phyloP scores from a whole-genome alignment of 2,888 invertebrate genomes.

The Pollenia labialis region DNA sequence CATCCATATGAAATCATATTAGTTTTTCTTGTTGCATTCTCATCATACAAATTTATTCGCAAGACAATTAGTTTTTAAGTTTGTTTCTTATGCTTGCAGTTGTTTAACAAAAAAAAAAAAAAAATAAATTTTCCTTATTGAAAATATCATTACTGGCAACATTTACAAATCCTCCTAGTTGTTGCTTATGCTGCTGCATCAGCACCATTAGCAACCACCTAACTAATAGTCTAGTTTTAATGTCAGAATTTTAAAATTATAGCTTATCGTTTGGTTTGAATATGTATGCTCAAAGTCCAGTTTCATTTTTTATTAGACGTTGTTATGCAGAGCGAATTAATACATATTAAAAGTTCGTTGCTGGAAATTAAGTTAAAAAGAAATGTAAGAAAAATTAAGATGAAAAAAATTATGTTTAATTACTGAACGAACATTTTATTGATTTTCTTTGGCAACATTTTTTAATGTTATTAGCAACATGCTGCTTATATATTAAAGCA shows the following conservation, averaged over 20 bases:
- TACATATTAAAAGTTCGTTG: not conserved
- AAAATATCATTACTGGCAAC: slow-evolving; percentile 61
- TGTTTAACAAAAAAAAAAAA: not conserved
- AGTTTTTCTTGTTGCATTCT: not conserved
- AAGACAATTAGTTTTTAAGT: slow-evolving; percentile 61
- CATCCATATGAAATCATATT: slow-evolving; percentile 51
- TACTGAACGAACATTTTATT: no score
- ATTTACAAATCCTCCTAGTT: slow-evolving; percentile 63
- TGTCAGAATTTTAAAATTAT: slow-evolving; percentile 52
- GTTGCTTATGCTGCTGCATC: slow-evolving; percentile 1
- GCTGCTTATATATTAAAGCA: no score
- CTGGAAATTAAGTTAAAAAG: not conserved
- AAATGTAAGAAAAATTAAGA: not conserved
- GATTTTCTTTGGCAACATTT: not conserved
- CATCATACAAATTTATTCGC: slow-evolving; percentile 50
- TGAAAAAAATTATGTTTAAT: no score
- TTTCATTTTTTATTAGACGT: slow-evolving; percentile 44
- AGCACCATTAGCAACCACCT: slow-evolving; percentile 29
- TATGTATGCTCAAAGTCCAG: slow-evolving; percentile 44
- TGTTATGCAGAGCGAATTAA: slow-evolving; percentile 26
- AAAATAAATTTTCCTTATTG: slow-evolving; percentile 44
- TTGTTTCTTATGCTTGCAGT: slow-evolving; percentile 11
- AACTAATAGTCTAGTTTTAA: slow-evolving; percentile 44
- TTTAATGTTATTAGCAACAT: no score
- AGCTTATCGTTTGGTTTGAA: not conserved